Base-by-base conservation (phyloP, 2,888 invertebrate species). In the Drosophila affinis region DNA sequence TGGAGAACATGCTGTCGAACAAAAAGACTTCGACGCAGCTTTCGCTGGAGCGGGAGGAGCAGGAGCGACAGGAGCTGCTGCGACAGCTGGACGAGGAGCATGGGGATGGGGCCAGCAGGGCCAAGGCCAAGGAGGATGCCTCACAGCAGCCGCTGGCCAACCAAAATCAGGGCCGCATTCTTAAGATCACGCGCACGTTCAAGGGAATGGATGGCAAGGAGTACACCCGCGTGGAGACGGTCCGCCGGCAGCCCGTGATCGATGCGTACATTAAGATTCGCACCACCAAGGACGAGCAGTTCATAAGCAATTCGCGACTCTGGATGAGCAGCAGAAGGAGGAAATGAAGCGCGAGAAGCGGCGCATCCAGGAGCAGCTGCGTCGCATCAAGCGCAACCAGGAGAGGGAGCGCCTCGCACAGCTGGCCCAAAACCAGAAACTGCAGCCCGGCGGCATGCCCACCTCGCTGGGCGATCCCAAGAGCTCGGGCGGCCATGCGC, bases 341-440 rank as follows among this genome's bases (percentile, higher is more conserved):
- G 99, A 99, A 91, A 98, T 99, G 97, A 98, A 99, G 90, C 94
- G 98, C 49, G 99, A 99, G 90, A 98, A 99, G 91, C 94, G 99
- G 52, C 94, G 98, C 58, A 96, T 98, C 80, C 99, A 99, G 90
- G 99, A 99, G 91, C 99, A 99, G 93, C 91, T 99, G 72, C 93
- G 99, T 60, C 94, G 99, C 85, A 97, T 99, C 74, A 98, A 98
- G 91, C 94, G 98, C 51, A 98, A 99, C 92, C 98, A 98, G 91
- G 98, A 97, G 90, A 94, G 96, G 10, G 96, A 96, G 89, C 93
- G 95, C 58, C 92, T 95, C 60, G 94, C 95, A 6, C 90, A 92
- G 72, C 68, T 92, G 62, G 92, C 91, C 0, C 91, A 92, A 52
- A 91, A 91, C 68, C 91, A 91, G 61, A 92, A 91, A 49, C 64